phyloP scores from a whole-genome alignment of 2,797 vertebrate genomes.

The Amniataba percoides region DNA sequence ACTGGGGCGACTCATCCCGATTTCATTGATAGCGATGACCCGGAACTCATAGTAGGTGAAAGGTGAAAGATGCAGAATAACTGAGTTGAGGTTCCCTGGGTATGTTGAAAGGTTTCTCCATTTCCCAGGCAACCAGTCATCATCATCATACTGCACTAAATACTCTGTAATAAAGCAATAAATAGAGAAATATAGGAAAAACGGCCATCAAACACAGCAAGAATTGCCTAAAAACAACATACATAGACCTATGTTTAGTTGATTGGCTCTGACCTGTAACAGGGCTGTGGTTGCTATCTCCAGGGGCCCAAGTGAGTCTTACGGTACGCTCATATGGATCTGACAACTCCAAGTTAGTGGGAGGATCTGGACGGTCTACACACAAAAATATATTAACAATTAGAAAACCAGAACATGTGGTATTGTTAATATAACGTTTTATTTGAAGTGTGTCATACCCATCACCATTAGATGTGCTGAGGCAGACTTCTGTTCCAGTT shows the following conservation, averaged over 20 bases:
- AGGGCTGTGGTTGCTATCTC: conserved; percentile 94
- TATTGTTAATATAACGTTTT: conserved; percentile 1
- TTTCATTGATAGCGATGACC: conserved; percentile 92
- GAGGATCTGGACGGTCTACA: conserved; percentile 92
- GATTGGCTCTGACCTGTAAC: conserved; percentile 88
- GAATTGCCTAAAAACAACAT: too few relatives aligned
- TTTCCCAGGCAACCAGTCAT: conserved; percentile 90
- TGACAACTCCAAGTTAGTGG: conserved; percentile 91
- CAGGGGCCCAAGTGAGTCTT: conserved; percentile 92
- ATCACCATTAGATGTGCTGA: conserved; percentile 93
- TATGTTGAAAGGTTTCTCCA: conserved; percentile 95
- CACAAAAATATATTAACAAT: conserved; percentile 11
- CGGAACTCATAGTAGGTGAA: conserved; percentile 97
- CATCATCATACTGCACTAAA: conserved; percentile 94
- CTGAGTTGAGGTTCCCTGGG: conserved; percentile 92
- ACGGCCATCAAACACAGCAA: background rate
- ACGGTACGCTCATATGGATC: conserved; percentile 94
- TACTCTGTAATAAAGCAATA: conserved; percentile 84
- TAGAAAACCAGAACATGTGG: background rate
- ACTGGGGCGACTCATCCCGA: conserved; percentile 94
- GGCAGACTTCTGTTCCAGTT: conserved; percentile 92
- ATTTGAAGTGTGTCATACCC: conserved; percentile 82
- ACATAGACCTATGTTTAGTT: background rate
- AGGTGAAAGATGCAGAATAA: conserved; percentile 89
- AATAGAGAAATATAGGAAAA: background rate